Base-by-base conservation (phyloP, 2,797 vertebrate genomes). In the Notolepis coatsorum region DNA sequence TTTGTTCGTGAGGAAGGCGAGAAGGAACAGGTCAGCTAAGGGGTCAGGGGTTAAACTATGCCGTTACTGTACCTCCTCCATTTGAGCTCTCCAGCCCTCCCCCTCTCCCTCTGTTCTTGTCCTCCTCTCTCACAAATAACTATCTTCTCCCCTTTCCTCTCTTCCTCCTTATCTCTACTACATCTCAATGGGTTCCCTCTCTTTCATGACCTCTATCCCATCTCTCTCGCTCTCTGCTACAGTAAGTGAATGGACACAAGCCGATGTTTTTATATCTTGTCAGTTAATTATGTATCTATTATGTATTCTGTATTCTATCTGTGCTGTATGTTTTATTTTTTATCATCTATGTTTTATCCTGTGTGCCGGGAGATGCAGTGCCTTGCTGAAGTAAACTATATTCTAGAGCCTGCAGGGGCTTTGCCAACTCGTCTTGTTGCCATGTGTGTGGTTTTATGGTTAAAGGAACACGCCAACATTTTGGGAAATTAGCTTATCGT, bases 321-420 rank as follows among this genome's bases (percentile, higher is more conserved):
- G 10, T 53, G 20, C 20, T 46, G n/a, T 21, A 4, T 63, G 23
- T 20, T 30, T 17, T 31, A 21, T 18, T 49, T 24, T 50, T 7
- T 28, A 20, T 30, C n/a, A 23, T 24, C 5, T 3, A 13, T 12
- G 12, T n/a, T 42, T 41, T 35, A 13, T 39, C 42, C 12, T 50
- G 23, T 48, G 25, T 57, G 47, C 39, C n/a, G 21, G 27, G 54
- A 65, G 43, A 39, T 25, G 10, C 49, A 55, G 51, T 58, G 63
- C 63, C 46, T 65, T 58, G 54, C 38, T 8, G 13, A 58, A 57
- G 50, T 65, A 65, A 65, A 65, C 35, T 20, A 13, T 42, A 45
- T 24, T 45, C 9, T 31, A 45, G 24, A 42, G 55, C 5, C n/a
- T 12, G 12, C 13, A 21, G 18, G 23, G 7, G 28, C 15, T 12